phyloP scores from a whole-genome alignment of 2,797 vertebrate species.

The Neostethus bicornis region DNA sequence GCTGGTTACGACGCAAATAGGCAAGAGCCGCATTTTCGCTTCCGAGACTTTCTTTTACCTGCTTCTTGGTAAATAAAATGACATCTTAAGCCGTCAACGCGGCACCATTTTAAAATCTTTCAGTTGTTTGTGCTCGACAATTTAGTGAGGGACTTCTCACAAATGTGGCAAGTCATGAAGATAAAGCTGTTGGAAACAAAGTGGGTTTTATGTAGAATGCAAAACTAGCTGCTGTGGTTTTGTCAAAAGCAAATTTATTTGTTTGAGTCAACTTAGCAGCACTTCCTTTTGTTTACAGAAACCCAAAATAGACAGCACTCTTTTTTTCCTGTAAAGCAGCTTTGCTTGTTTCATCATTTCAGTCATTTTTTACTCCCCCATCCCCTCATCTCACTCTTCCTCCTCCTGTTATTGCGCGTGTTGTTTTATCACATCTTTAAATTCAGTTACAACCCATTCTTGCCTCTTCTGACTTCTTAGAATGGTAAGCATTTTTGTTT shows the following conservation, averaged over 20 bases:
- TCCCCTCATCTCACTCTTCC: slow-evolving; percentile 4
- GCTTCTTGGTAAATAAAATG: slow-evolving; percentile 64
- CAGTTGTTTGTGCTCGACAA: slow-evolving; percentile 60
- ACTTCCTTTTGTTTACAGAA: slow-evolving; percentile 81
- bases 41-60: slow-evolving; percentile 56
- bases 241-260: slow-evolving; percentile 86
- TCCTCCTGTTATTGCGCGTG: slow-evolving; percentile 37
- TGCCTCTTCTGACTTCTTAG: slow-evolving; percentile 54
- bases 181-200: slow-evolving; percentile 81
- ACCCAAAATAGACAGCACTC: slow-evolving; percentile 79
- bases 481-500: slow-evolving; percentile 70
- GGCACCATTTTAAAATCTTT: slow-evolving; percentile 45
- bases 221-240: slow-evolving; percentile 84
- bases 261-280: slow-evolving; percentile 84
- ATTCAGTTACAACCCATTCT: slow-evolving; percentile 62
- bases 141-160: slow-evolving; percentile 71
- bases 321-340: slow-evolving; percentile 75
- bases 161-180: slow-evolving; percentile 74
- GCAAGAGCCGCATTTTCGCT: slow-evolving; percentile 52
- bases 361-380: slow-evolving; percentile 35
- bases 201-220: slow-evolving; percentile 83
- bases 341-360: slow-evolving; percentile 65
- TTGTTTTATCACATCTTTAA: slow-evolving; percentile 73
- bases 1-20: slow-evolving; percentile 68
- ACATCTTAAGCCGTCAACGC: slow-evolving; percentile 52